Percentiles rank a stretch among this genome's conserved stretches.
Evolutionary conservation across 2,797 vertebrate species (phyloP).

Genomic region (Orestias chungarensis): DNA sequence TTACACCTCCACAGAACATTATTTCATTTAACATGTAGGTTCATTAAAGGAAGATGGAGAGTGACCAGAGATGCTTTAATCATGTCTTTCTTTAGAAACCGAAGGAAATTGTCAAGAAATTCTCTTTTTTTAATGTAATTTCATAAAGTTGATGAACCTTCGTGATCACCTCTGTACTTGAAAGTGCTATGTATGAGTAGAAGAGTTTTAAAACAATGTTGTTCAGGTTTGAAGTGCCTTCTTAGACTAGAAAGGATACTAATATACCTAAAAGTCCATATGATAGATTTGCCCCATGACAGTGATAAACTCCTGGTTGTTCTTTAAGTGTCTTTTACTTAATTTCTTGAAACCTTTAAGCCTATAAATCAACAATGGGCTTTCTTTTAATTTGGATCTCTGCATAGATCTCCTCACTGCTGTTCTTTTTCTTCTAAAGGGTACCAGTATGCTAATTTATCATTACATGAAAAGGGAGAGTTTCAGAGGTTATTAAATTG

Average conservation of each 20-base stretch:
- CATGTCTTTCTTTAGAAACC: slow-evolving; percentile 29
- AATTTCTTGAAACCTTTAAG: slow-evolving; percentile 57
- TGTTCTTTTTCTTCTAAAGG: slow-evolving; percentile 52
- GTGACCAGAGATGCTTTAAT: slow-evolving; percentile 66
- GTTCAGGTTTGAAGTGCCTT: slow-evolving; percentile 24
- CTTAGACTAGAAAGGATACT: slow-evolving; percentile 32
- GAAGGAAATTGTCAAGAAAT: slow-evolving; percentile 33
- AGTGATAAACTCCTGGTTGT: slow-evolving; percentile 60
- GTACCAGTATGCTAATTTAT: slow-evolving; percentile 64
- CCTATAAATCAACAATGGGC: slow-evolving; percentile 64
- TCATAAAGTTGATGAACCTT: slow-evolving; percentile 47
- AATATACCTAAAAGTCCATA: slow-evolving; percentile 57
- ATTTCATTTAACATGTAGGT: slow-evolving; percentile 66
- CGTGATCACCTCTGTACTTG: slow-evolving; percentile 42
- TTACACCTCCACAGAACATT: slow-evolving; percentile 61
- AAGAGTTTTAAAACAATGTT: slow-evolving; percentile 26
- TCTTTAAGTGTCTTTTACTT: slow-evolving; percentile 59
- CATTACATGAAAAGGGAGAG: slow-evolving; percentile 50
- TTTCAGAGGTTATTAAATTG: slow-evolving; percentile 58
- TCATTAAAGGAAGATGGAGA: slow-evolving; percentile 63
- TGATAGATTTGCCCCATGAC: slow-evolving; percentile 59
- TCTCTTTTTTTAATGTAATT: slow-evolving; percentile 40
- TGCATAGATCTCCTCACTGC: slow-evolving; percentile 44
- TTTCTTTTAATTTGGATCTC: slow-evolving; percentile 55
- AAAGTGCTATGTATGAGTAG: slow-evolving; percentile 35